A percentile compares a stretch with the other conserved stretches of the same genome.
Evolutionary conservation across 2,113 vertebrate genomes (phyloP).

Genomic region (Equus przewalskii): DNA sequence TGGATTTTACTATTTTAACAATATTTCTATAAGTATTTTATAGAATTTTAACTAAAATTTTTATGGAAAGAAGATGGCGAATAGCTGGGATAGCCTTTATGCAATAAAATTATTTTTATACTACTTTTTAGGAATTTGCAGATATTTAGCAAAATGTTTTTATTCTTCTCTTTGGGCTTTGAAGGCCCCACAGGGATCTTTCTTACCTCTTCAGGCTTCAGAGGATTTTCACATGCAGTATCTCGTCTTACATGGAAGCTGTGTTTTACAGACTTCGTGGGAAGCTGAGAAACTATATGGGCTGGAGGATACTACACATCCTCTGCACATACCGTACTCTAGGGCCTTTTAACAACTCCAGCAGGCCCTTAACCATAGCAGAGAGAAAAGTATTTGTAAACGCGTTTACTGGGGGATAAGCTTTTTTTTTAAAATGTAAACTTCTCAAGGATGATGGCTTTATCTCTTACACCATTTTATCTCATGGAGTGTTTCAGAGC

Average conservation of each 20-base stretch:
- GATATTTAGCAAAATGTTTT: not conserved
- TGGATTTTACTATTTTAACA: constrained; percentile 12
- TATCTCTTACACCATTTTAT: not conserved
- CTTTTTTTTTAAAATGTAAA: not conserved
- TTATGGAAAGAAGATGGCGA: not conserved
- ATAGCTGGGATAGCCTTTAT: not conserved
- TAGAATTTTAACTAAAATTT: constrained; percentile 9
- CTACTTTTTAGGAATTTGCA: not conserved
- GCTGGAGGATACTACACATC: not conserved
- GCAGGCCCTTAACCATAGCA: not conserved
- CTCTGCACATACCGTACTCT: not conserved
- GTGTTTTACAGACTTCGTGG: not conserved
- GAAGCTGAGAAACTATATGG: not conserved
- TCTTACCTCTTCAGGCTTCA: not conserved
- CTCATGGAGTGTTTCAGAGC: not conserved
- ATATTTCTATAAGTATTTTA: not conserved
- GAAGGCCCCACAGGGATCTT: not conserved
- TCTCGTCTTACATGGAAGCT: not conserved
- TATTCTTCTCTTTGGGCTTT: not conserved
- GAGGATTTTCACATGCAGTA: not conserved
- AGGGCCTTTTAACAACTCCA: not conserved
- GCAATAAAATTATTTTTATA: not conserved
- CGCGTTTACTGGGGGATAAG: not conserved
- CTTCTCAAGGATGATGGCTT: not conserved
- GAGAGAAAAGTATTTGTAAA: not conserved